Percentiles rank a stretch among this genome's conserved stretches.
Evolutionary conservation across 64 coral and sea anemone genomes (phyloP).

Genomic region (Acropora yongei): DNA sequence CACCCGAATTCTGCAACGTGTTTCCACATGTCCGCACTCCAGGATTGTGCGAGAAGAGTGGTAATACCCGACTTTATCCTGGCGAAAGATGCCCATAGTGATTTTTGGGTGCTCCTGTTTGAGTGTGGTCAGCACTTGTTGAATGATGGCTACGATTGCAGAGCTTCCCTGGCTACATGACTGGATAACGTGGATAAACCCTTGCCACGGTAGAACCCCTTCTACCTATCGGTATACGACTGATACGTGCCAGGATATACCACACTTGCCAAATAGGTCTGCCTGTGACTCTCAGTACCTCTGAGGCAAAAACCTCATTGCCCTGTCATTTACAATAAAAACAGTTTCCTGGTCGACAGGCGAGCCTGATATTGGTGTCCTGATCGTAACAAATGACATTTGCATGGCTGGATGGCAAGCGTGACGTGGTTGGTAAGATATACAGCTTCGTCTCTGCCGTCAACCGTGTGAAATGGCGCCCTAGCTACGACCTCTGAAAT

Average conservation of each 20-base stretch:
- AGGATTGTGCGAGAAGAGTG: conserved; percentile 19
- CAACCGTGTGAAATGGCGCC: neutral
- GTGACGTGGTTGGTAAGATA: conserved; percentile 2
- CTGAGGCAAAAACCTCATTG: conserved; percentile 54
- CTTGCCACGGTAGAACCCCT: conserved; percentile 18
- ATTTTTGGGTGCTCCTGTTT: conserved; percentile 43
- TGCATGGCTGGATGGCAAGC: conserved; percentile 43
- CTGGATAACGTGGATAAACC: conserved; percentile 28
- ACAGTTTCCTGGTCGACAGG: conserved; percentile 12
- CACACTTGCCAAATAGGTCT: conserved; percentile 44
- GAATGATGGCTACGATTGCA: conserved; percentile 16
- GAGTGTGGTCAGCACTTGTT: conserved; percentile 21
- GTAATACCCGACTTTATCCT: conserved; percentile 37
- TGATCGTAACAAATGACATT: conserved; percentile 31
- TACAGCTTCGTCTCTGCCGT: conserved; percentile 37
- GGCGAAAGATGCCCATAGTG: conserved; percentile 19
- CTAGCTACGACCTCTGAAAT: neutral
- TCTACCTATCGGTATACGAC: conserved; percentile 1
- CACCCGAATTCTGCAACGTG: neutral
- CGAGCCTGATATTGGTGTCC: conserved; percentile 27
- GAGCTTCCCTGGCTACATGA: conserved; percentile 36
- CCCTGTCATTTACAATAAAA: conserved; percentile 31
- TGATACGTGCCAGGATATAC: conserved; percentile 54
- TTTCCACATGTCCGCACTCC: conserved; percentile 10
- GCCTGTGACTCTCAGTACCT: conserved; percentile 35